Conservation (phyloP, 2,113 vertebrate species). For the Acinonyx jubatus region DNA sequence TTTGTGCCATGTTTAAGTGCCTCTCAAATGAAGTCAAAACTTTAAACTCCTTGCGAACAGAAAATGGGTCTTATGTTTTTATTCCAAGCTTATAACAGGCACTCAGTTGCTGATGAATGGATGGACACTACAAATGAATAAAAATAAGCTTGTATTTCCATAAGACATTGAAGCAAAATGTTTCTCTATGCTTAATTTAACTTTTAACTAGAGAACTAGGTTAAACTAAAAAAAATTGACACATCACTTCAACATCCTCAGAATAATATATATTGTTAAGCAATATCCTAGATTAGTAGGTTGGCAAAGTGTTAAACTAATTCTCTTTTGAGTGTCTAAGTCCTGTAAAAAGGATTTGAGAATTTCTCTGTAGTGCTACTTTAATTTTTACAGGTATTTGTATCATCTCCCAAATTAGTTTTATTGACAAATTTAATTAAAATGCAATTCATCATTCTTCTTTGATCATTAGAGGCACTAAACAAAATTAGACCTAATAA, state of each 20-base stretch:
- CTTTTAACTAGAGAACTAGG: not conserved
- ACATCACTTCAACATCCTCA: not conserved
- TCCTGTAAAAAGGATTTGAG: conserved; percentile 34
- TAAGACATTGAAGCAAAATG: not conserved
- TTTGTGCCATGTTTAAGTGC: not conserved
- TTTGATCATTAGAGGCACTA: conserved; percentile 47
- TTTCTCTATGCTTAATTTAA: conserved; percentile 13
- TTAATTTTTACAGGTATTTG: conserved; percentile 52
- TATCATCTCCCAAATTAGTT: conserved; percentile 58
- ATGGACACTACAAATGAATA: not conserved
- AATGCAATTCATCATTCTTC: conserved; percentile 58
- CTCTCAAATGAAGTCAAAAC: conserved; percentile 47
- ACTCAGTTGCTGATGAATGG: not conserved
- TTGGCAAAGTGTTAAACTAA: not conserved
- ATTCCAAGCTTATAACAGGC: not conserved
- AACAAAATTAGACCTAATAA: conserved; percentile 57
- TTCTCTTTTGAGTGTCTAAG: not conserved
- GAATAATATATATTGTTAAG: not conserved
- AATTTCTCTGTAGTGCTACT: conserved; percentile 40
- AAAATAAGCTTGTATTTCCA: conserved; percentile 14
- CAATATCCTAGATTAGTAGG: not conserved
- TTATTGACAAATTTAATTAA: conserved; percentile 71
- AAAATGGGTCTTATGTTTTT: not conserved
- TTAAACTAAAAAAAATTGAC: not conserved
- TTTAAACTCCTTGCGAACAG: conserved; percentile 8